Base-by-base conservation (phyloP, 2,113 vertebrate genomes). In the Theristicus caerulescens region DNA sequence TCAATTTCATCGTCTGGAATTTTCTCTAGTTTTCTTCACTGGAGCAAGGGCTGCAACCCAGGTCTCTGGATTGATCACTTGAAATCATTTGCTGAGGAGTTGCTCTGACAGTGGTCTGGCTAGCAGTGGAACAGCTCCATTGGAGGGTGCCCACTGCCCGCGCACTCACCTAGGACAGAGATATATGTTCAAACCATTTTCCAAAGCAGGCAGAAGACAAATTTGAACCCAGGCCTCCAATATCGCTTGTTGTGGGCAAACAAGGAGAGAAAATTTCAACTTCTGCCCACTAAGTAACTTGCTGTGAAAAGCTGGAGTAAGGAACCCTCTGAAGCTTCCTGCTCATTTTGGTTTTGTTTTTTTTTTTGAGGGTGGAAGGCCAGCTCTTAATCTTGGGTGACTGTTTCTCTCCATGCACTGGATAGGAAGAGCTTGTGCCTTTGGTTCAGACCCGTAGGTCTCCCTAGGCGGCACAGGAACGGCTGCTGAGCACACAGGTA, bases 131-230 rank as follows among this genome's bases (percentile, higher is more conserved):
- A 46, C 27, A 58, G 8, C 27, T 82, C 57, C 14, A 5, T 47
- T 0, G 1, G 40, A 70, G 21, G 10, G 6, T 77, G 16, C 36
- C 57, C 32, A 21, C 18, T 80, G 66, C 51, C 29, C 0, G 0
- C 7, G 0, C 10, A 4, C 12, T 66, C 58, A 54, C 34, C 44
- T 70, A 27, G 14, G 24, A 10, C 31, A 49, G 36, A 69, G 34
- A 52, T 14, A 16, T 2, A 6, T 7, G 8, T 74, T 82, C 42
- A 64, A 54, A 64, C 11, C 21, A 10, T 49, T 46, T 77, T 61
- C 34, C n/a, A 91, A 78, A 78, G 55, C 51, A 83, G 49, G n/a
- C 32, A 62, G 77, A 66, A n/a, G 57, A 62, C 19, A 76, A 42
- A 74, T 21, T 85, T 79, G 57, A 84, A 79, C 13, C 3, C 16